Evolutionary conservation across 2,113 vertebrate genomes (phyloP).

Genomic region (Aix galericulata): DNA sequence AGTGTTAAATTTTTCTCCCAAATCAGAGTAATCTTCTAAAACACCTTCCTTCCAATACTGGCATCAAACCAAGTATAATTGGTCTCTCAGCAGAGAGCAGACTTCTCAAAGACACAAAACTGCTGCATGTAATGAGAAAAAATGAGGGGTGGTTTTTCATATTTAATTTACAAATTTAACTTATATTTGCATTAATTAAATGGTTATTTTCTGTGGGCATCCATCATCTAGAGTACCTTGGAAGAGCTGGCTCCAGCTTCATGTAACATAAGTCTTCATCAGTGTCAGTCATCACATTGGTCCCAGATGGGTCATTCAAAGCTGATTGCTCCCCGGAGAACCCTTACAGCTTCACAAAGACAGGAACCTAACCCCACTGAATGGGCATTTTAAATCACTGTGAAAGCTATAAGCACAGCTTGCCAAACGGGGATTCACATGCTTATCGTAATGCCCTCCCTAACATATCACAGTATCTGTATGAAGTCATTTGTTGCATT

Average conservation of each 20-base stretch:
- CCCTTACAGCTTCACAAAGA: neutral
- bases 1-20: neutral
- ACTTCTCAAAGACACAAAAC: neutral
- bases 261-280: neutral
- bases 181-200: neutral
- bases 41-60: neutral
- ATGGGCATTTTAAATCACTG: neutral
- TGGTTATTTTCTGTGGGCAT: neutral
- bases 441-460: neutral
- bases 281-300: neutral
- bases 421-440: neutral
- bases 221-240: neutral
- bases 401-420: neutral
- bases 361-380: neutral
- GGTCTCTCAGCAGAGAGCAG: neutral
- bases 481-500: neutral
- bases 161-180: neutral
- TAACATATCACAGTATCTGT: neutral
- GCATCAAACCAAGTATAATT: neutral
- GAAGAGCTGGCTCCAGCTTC: neutral
- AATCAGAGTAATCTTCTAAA: neutral
- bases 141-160: accelerated
- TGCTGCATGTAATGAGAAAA: neutral
- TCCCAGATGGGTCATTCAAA: neutral
- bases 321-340: neutral